Evolutionary conservation across 2,888 invertebrate genomes (phyloP).

Genomic region (Palloptera scutellata): DNA sequence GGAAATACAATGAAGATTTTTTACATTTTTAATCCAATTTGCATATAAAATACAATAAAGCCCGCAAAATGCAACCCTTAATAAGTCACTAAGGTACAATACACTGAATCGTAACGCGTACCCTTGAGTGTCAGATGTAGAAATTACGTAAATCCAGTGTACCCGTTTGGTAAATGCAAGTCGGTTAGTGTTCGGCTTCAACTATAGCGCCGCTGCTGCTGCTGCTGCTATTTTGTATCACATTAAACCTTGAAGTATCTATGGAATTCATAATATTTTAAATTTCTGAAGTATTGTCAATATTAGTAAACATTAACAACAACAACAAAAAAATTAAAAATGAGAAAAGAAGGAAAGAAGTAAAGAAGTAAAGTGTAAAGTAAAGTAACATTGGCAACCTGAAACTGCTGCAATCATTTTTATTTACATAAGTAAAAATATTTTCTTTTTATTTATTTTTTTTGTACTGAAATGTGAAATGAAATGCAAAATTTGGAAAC

Average conservation of each 20-base stretch:
- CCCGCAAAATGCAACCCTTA: constrained; percentile 59
- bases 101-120: constrained; percentile 27
- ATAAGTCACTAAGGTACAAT: constrained; percentile 56
- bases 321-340: constrained; percentile 18
- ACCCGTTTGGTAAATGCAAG: too few species aligned
- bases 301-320: constrained; percentile 61
- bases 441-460: neutral
- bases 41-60: constrained; percentile 56
- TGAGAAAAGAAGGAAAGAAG: constrained; percentile 7
- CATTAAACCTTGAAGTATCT: constrained; percentile 30
- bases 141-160: constrained; percentile 52
- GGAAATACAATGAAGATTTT: constrained; percentile 31
- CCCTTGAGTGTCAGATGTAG: constrained; percentile 44
- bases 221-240: neutral
- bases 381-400: constrained; percentile 8
- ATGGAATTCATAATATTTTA: constrained; percentile 9
- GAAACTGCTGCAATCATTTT: constrained; percentile 3
- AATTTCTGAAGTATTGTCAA: constrained; percentile 58
- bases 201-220: too few species aligned
- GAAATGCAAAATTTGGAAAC: constrained; percentile 50
- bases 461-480: constrained; percentile 37
- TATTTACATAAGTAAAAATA: neutral
- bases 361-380: neutral
- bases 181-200: too few species aligned
- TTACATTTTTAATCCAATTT: constrained; percentile 54